Conservation (phyloP, 2,113 vertebrate genomes). For the Stegastes partitus region DNA sequence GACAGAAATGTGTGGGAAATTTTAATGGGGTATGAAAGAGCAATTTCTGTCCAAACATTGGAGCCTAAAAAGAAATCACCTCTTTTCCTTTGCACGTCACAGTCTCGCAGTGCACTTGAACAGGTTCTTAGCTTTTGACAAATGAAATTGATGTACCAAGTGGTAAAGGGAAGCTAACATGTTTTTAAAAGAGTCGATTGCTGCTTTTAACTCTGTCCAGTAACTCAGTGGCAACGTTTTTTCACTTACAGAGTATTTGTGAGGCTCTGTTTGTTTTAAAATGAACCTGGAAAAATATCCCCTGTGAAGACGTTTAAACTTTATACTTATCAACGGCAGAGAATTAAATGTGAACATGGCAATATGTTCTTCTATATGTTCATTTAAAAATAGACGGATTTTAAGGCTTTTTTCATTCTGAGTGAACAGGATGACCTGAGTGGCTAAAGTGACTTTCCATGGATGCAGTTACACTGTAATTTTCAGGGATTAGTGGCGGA, state of each 20-base stretch:
- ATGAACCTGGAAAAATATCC: neutral
- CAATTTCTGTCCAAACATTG: conserved; percentile 71
- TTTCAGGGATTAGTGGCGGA: conserved; percentile 81
- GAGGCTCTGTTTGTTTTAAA: conserved; percentile 18
- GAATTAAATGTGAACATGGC: conserved; percentile 38
- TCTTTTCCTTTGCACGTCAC: conserved; percentile 39
- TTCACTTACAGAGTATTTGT: neutral
- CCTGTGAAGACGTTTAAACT: conserved; percentile 1
- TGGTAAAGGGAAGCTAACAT: neutral
- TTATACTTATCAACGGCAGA: conserved; percentile 10
- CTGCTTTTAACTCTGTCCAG: neutral
- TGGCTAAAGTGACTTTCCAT: conserved; percentile 70
- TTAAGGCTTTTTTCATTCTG: conserved; percentile 31
- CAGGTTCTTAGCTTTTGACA: conserved; percentile 23
- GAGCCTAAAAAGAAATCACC: conserved; percentile 36
- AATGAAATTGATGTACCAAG: conserved; percentile 28
- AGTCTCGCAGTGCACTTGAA: neutral
- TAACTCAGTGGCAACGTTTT: neutral
- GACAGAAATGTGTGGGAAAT: conserved; percentile 76
- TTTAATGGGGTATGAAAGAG: conserved; percentile 77
- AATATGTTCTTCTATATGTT: conserved; percentile 35
- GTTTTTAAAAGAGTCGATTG: neutral
- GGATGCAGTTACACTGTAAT: conserved; percentile 79
- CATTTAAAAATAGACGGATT: conserved; percentile 49
- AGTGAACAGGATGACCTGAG: conserved; percentile 46